These are phyloP conservation scores for Agrypnus murinus DNA, from an alignment of 2,888 invertebrate genomes.

Conservation along the genomic window DNA sequence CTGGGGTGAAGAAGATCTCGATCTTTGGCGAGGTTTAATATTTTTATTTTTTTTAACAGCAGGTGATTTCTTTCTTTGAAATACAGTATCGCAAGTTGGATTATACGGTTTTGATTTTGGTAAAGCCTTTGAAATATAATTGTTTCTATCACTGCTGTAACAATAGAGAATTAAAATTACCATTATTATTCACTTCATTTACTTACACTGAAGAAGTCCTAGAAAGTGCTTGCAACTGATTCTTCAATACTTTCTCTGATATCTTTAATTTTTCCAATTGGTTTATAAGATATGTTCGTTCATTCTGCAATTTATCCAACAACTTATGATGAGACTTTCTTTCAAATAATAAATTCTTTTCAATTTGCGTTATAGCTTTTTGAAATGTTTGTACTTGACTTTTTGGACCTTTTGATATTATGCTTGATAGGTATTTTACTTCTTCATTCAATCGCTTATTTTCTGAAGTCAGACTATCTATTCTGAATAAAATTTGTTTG, in stretches of 20 bases:
- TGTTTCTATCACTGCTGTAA: not conserved
- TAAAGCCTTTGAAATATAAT: not conserved
- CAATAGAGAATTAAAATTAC: not conserved
- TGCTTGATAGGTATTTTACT: slow-evolving; percentile 58
- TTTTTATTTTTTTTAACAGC: not conserved
- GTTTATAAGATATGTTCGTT: slow-evolving; percentile 66
- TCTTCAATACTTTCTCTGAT: slow-evolving; percentile 59
- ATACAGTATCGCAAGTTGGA: not conserved
- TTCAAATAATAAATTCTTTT: slow-evolving; percentile 69
- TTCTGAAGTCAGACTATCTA: slow-evolving; percentile 66
- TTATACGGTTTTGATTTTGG: not conserved
- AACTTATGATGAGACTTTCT: slow-evolving; percentile 69
- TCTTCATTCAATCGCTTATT: slow-evolving; percentile 64
- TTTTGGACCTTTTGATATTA: slow-evolving; percentile 58
- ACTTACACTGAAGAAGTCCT: not conserved
- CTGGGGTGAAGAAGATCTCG: slow-evolving; percentile 37
- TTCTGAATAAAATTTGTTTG: slow-evolving; percentile 58
- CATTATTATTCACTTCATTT: not conserved
- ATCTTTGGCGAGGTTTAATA: not conserved
- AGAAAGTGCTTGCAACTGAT: slow-evolving; percentile 36
- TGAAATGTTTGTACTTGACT: slow-evolving; percentile 62
- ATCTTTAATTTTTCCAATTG: slow-evolving; percentile 64
- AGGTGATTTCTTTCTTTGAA: not conserved
- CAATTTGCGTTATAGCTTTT: slow-evolving; percentile 69
- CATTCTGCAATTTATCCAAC: slow-evolving; percentile 69